phyloP scores from a whole-genome alignment of 2,113 vertebrate species.

The Macroglossus sobrinus region DNA sequence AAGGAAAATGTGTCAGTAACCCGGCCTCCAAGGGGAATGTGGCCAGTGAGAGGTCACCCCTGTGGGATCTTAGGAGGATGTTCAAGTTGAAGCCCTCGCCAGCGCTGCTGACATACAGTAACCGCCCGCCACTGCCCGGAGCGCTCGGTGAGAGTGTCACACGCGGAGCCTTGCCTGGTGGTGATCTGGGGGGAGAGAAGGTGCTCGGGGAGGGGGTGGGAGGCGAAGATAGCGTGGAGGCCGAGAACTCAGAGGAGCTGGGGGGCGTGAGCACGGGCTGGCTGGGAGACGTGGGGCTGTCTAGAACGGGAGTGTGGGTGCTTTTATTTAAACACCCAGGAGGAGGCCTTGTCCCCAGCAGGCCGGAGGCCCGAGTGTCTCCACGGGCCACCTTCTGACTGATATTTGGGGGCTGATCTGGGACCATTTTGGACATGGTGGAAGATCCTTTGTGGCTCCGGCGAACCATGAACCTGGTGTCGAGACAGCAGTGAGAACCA shows the following conservation, averaged over 20 bases:
- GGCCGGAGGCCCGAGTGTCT: not conserved
- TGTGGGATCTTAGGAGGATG: not conserved
- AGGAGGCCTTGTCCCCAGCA: too few species aligned
- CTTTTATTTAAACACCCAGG: not conserved
- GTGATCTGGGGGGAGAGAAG: not conserved
- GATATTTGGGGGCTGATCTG: not conserved
- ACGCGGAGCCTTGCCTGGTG: not conserved
- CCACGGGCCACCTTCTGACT: not conserved
- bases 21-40: not conserved
- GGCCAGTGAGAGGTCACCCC: not conserved
- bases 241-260: not conserved
- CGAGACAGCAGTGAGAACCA: not conserved
- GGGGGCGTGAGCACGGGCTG: not conserved
- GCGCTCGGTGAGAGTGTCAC: not conserved
- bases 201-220: not conserved
- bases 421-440: not conserved
- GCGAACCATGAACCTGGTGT: rapidly evolving
- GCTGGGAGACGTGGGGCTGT: not conserved
- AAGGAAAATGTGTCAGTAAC: not conserved
- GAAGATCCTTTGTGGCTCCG: not conserved
- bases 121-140: not conserved
- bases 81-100: not conserved
- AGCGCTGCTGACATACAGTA: too few species aligned
- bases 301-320: not conserved
- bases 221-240: not conserved